Percentiles rank a stretch among this genome's conserved stretches.
These are phyloP conservation scores for Dynastes grantii DNA, from an alignment of 2,888 invertebrate genomes.

Conservation along the genomic window DNA sequence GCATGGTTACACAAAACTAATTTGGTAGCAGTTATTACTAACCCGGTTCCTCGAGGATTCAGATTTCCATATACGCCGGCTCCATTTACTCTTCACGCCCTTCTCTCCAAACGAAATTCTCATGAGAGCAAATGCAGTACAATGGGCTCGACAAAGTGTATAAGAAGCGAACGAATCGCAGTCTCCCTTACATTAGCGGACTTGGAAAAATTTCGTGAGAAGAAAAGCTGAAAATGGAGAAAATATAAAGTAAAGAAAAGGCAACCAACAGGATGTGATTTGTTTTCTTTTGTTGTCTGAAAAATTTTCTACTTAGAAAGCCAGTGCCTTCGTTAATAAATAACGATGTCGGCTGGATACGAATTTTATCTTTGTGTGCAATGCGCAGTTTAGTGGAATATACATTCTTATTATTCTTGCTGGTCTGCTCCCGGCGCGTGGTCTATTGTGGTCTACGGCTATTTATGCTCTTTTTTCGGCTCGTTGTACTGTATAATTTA, in stretches of 20 bases:
- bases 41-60: background rate
- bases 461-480: slow-evolving; percentile 12
- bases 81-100: slow-evolving; percentile 17
- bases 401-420: slow-evolving; percentile 44
- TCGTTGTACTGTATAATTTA: slow-evolving; percentile 39
- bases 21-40: background rate
- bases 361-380: slow-evolving; percentile 37
- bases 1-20: background rate
- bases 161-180: slow-evolving; percentile 21
- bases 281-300: slow-evolving; percentile 55
- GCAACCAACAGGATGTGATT: slow-evolving; percentile 53
- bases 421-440: slow-evolving; percentile 10
- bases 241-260: slow-evolving; percentile 45
- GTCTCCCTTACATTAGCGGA: slow-evolving; percentile 29
- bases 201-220: slow-evolving; percentile 31
- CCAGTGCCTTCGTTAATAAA: slow-evolving; percentile 52
- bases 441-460: slow-evolving; percentile 35
- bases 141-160: slow-evolving; percentile 38
- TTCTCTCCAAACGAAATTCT: slow-evolving; percentile 18
- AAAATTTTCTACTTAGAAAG: slow-evolving; percentile 53
- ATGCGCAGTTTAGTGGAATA: slow-evolving; percentile 43
- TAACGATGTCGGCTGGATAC: slow-evolving; percentile 40
- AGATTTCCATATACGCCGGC: slow-evolving; percentile 20
- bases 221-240: slow-evolving; percentile 23
- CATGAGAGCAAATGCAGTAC: slow-evolving; percentile 36